phyloP scores from a whole-genome alignment of 2,113 vertebrate genomes.

The Melanerpes aurifrons region DNA sequence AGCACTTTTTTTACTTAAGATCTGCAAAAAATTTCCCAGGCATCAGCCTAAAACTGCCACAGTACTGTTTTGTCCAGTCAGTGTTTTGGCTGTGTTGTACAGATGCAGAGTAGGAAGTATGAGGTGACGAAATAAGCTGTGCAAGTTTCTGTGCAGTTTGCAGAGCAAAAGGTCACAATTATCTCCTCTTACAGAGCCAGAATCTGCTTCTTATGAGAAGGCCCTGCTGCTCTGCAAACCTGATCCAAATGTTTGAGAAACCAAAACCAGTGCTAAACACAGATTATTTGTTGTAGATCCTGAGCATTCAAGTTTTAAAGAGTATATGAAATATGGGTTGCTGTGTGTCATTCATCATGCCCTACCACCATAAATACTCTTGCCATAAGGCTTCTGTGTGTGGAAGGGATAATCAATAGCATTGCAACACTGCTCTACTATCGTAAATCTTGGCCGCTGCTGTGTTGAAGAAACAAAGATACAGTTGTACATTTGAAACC shows the following conservation, averaged over 20 bases:
- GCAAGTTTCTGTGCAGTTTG: background rate
- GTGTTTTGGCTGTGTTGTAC: background rate
- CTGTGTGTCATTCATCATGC: background rate
- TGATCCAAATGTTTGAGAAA: background rate
- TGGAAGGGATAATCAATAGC: background rate
- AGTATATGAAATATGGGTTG: background rate
- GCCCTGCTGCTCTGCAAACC: background rate
- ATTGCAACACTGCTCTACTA: background rate
- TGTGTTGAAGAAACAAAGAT: background rate
- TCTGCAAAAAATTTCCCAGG: too few species aligned
- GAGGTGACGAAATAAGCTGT: background rate
- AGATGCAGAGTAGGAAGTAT: background rate
- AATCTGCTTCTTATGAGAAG: background rate
- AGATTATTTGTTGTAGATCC: background rate
- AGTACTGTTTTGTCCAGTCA: background rate
- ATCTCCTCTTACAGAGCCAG: background rate
- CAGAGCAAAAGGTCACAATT: background rate
- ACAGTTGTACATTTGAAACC: background rate
- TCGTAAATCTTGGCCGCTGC: background rate
- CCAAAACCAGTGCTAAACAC: background rate
- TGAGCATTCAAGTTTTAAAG: background rate
- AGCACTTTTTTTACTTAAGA: too few species aligned
- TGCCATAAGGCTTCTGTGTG: background rate
- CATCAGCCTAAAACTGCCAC: too few species aligned
- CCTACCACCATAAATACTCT: background rate